phyloP scores from a whole-genome alignment of 2,888 invertebrate species.

The Papilio gigon region DNA sequence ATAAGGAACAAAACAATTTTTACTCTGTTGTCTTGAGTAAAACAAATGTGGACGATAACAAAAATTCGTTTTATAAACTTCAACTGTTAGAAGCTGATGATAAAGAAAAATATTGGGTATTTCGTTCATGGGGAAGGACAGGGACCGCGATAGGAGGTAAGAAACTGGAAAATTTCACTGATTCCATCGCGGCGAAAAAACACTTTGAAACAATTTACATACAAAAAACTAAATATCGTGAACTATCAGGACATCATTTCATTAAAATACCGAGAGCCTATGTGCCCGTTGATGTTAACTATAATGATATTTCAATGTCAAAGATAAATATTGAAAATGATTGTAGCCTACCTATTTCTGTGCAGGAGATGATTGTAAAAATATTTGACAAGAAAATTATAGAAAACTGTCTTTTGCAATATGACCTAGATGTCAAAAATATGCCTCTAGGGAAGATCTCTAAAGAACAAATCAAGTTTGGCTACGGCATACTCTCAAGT shows the following conservation, averaged over 20 bases:
- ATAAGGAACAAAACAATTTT: slow-evolving; percentile 20
- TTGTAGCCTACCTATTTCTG: slow-evolving; percentile 24
- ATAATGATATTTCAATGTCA: slow-evolving; percentile 22
- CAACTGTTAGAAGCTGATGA: slow-evolving; percentile 29
- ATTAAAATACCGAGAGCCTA: slow-evolving; percentile 35
- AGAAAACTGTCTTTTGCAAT: slow-evolving; percentile 23
- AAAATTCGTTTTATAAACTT: slow-evolving; percentile 34
- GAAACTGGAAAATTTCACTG: slow-evolving; percentile 79
- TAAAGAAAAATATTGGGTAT: slow-evolving; percentile 85
- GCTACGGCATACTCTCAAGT: slow-evolving; percentile 15
- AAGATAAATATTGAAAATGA: slow-evolving; percentile 28
- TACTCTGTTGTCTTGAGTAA: slow-evolving; percentile 27
- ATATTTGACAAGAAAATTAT: slow-evolving; percentile 32
- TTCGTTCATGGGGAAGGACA: slow-evolving; percentile 98
- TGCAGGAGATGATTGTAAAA: slow-evolving; percentile 26
- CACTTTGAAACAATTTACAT: slow-evolving; percentile 84
- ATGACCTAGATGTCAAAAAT: slow-evolving; percentile 31
- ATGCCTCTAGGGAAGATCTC: slow-evolving; percentile 39
- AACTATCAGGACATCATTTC: slow-evolving; percentile 82
- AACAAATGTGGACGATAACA: slow-evolving; percentile 21
- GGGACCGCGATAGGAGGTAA: slow-evolving; percentile 94
- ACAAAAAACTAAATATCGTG: slow-evolving; percentile 92
- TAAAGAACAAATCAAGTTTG: slow-evolving; percentile 33
- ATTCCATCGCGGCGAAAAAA: slow-evolving; percentile 80
- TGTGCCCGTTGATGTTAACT: slow-evolving; percentile 27